Evolutionary conservation across 2,797 vertebrate genomes (phyloP).

Genomic region (Sphaeramia orbicularis): DNA sequence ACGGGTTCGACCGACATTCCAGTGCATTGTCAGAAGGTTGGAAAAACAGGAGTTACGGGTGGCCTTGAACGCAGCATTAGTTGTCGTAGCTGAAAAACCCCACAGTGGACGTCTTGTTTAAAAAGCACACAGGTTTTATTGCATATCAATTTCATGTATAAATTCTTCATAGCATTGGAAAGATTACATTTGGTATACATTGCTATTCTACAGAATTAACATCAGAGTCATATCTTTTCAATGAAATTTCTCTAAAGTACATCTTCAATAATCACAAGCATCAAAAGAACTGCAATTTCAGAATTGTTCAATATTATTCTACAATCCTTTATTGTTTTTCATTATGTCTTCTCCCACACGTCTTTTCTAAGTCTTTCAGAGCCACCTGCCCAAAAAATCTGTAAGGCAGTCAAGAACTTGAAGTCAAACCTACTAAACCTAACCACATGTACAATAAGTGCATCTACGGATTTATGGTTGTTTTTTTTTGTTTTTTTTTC

Average conservation of each 20-base stretch:
- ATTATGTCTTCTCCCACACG: slow-evolving; percentile 85
- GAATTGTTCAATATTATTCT: slow-evolving; percentile 91
- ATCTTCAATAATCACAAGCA: slow-evolving; percentile 95
- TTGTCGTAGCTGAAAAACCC: slow-evolving; percentile 16
- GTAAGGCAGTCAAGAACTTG: slow-evolving; percentile 89
- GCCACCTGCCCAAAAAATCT: slow-evolving; percentile 83
- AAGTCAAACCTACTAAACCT: slow-evolving; percentile 90
- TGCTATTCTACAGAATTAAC: slow-evolving; percentile 99
- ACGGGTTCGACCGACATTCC: too few species aligned
- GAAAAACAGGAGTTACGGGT: too few species aligned
- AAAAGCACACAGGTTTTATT: slow-evolving; percentile 99
- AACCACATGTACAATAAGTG: slow-evolving; percentile 96
- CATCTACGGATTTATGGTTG: slow-evolving; percentile 92
- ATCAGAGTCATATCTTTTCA: slow-evolving; percentile 94
- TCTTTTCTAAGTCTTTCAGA: slow-evolving; percentile 84
- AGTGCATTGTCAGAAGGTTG: too few species aligned
- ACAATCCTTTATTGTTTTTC: slow-evolving; percentile 89
- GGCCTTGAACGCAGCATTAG: too few species aligned
- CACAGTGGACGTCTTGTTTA: slow-evolving; percentile 79
- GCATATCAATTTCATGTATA: slow-evolving; percentile 99
- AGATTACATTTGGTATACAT: slow-evolving; percentile 99
- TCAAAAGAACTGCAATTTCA: slow-evolving; percentile 91
- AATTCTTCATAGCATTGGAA: slow-evolving; percentile 99
- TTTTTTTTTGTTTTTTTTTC: slow-evolving; percentile 84
- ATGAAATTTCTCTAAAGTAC: slow-evolving; percentile 96